phyloP scores from a whole-genome alignment of 2,113 vertebrate species.

The Dicentrarchus labrax region DNA sequence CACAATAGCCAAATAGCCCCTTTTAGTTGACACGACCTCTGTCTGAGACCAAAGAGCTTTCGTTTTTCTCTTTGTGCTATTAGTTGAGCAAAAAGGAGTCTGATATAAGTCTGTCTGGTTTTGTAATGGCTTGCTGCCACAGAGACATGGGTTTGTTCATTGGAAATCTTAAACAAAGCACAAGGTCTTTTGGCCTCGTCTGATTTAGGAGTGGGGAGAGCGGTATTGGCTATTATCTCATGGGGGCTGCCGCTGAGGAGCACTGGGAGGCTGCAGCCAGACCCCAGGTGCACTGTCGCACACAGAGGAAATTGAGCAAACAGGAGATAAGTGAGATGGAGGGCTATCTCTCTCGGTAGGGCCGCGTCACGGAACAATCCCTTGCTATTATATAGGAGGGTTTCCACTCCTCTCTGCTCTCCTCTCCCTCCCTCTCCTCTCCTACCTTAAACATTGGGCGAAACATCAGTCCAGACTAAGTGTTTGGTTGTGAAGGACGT shows the following conservation, averaged over 20 bases:
- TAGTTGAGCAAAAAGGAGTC: conserved; percentile 61
- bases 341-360: conserved; percentile 74
- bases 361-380: conserved; percentile 65
- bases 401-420: conserved; percentile 49
- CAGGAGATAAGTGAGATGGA: conserved; percentile 85
- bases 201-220: conserved; percentile 70
- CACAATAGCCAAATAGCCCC: conserved; percentile 53
- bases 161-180: conserved; percentile 83
- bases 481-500: conserved; percentile 34
- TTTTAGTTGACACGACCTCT: conserved; percentile 55
- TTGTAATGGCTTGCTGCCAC: conserved; percentile 68
- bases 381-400: conserved; percentile 72
- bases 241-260: conserved; percentile 52
- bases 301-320: conserved; percentile 85
- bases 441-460: conserved; percentile 41
- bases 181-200: conserved; percentile 74
- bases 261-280: conserved; percentile 63
- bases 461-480: conserved; percentile 7
- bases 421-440: conserved; percentile 15
- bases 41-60: conserved; percentile 35
- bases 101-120: conserved; percentile 69
- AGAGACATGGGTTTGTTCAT: conserved; percentile 75
- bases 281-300: conserved; percentile 80
- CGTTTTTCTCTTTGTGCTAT: conserved; percentile 36
- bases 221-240: conserved; percentile 80